phyloP scores from a whole-genome alignment of 2,113 vertebrate species.

The Tachycineta bicolor region DNA sequence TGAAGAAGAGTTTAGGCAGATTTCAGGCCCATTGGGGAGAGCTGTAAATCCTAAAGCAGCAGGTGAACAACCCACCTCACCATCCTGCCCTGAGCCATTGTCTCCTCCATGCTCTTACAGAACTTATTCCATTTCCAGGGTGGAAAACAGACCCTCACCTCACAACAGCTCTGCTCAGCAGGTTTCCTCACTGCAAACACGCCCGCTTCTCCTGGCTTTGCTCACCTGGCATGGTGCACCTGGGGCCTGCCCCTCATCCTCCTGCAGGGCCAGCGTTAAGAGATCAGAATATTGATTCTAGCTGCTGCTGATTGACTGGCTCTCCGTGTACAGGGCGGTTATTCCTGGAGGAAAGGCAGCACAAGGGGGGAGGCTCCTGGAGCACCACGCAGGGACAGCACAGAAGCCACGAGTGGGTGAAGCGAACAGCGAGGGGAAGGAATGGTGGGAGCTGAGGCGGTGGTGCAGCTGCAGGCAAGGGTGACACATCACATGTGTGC shows the following conservation, averaged over 20 bases:
- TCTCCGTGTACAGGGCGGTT: not conserved
- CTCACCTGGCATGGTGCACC: not conserved
- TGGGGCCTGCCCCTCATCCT: not conserved
- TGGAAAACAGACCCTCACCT: fast-evolving
- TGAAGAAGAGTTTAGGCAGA: not conserved
- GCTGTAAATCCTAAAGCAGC: not conserved
- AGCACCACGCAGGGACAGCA: not conserved
- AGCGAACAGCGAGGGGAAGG: not conserved
- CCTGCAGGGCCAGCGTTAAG: not conserved
- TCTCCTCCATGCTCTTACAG: not conserved
- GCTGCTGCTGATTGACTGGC: not conserved
- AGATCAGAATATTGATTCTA: not conserved
- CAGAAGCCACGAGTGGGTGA: not conserved
- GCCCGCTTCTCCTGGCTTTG: not conserved
- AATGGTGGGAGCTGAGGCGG: not conserved
- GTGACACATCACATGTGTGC: not conserved
- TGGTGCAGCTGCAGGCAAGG: not conserved
- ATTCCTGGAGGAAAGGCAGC: not conserved
- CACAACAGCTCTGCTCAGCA: fast-evolving
- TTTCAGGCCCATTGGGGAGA: not conserved
- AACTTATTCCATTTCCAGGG: not conserved
- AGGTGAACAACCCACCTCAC: not conserved
- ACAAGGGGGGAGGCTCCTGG: not conserved
- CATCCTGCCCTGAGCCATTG: not conserved
- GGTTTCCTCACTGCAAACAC: not conserved